Evolutionary conservation across 1,140 invertebrate species (phyloP), one percentile per base, ranked within the genome.

Genomic region (Ladona fulva): DNA sequence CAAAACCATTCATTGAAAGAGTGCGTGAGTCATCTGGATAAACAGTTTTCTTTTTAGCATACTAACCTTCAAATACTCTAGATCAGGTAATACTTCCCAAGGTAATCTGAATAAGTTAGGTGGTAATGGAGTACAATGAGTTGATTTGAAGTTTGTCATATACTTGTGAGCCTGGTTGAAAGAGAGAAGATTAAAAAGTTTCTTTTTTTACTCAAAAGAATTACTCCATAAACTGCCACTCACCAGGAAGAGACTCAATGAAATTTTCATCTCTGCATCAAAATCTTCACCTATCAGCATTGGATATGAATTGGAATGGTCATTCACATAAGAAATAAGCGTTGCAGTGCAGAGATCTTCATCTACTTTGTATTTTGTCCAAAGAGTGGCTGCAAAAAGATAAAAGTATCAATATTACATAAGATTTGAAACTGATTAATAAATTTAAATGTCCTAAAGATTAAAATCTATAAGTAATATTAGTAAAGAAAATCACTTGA

Each of bases 121-220:
- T 0, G 93, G 91, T 77, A 98, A 86, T 29, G 92, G 93, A 19
- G 90, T 91, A 86, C 96, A 97, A 85, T 98, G 96, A 12, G 92
- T 92, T 0, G 94, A 92, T 80, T 92, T 89, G 82, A 91, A 95
- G 85, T 98, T 94, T 79, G 91, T 89, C 89, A 97, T 90, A 85
- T 97, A 92, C 83, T 93, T 92, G 25, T 86, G 87, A 75, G 92
- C 89, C 91, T 93, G 81, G 79, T 88, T 37, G 19, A 25, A 78
- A 22, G 78, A 78, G 78, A 66, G 12, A 73, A 78, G 24, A 11
- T 24, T 29, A 77, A 52, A 44, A n/a, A 75, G 76, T 0, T 1
- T 25, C 25, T 77, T 42, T 19, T 5, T n/a, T 66, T 25, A 7
- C 44, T 74, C 44, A 78, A 25, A 75, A 25, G 22, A 76, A 77